A percentile compares a stretch with the other conserved stretches of the same genome.
Evolutionary conservation across 2,888 invertebrate genomes (phyloP).

Genomic region (Ernsta delagoae): DNA sequence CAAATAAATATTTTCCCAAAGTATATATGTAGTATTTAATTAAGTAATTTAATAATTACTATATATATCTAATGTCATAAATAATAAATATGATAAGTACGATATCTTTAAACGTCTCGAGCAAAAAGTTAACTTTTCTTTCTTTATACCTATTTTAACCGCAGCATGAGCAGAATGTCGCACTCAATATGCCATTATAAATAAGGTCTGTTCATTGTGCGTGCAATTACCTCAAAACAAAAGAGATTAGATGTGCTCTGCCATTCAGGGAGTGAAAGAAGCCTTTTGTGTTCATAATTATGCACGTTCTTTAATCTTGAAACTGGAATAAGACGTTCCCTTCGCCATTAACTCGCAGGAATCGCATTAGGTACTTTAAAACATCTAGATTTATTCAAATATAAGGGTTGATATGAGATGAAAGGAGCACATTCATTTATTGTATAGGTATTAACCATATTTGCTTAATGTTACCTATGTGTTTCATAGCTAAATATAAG

Average conservation of each 20-base stretch:
- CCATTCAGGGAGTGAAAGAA: conserved; percentile 23
- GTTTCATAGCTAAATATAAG: too few species aligned
- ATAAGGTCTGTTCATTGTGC: conserved; percentile 13
- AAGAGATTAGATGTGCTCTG: conserved; percentile 30
- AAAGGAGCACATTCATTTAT: background rate
- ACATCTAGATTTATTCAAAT: background rate
- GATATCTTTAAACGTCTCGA: too few species aligned
- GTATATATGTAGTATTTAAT: too few species aligned
- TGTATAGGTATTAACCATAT: background rate
- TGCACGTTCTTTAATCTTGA: conserved; percentile 23
- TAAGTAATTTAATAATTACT: too few species aligned
- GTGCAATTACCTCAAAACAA: conserved; percentile 31
- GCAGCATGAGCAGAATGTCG: background rate
- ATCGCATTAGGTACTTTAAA: background rate
- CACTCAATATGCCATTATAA: conserved; percentile 15
- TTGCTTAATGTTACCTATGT: too few species aligned
- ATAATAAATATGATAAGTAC: too few species aligned
- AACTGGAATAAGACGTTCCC: conserved; percentile 1
- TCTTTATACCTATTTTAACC: background rate
- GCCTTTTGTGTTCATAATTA: conserved; percentile 35
- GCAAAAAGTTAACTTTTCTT: too few species aligned
- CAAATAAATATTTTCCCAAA: too few species aligned
- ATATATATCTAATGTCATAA: too few species aligned
- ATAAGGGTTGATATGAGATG: background rate
- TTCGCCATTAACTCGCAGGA: conserved; percentile 3